These are phyloP conservation scores for Leptonema lineaticorne DNA, from an alignment of 1,140 invertebrate genomes.

Conservation along the genomic window DNA sequence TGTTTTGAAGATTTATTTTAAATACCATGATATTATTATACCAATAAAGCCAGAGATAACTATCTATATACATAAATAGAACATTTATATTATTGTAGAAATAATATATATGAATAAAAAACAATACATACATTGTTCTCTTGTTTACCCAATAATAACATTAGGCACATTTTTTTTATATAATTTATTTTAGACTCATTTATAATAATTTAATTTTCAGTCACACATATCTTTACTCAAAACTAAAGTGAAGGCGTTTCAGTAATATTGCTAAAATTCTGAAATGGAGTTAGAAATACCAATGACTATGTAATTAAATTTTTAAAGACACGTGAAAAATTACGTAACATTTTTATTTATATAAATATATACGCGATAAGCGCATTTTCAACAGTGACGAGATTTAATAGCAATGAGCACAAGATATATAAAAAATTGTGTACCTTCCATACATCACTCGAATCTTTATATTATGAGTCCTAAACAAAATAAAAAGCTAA, in stretches of 20 bases:
- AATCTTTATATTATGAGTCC: background rate
- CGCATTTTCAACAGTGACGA: background rate
- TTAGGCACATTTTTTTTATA: conserved; percentile 11
- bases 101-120: background rate
- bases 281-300: no score
- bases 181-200: background rate
- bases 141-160: conserved; percentile 7
- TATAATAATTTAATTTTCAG: background rate
- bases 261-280: no score
- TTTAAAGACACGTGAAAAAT: no score
- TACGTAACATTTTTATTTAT: no score
- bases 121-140: conserved; percentile 4
- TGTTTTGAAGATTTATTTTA: no score
- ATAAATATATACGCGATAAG: no score
- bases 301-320: no score
- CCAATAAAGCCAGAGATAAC: no score
- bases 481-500: conserved; percentile 1
- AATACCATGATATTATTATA: no score
- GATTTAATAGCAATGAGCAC: conserved; percentile 3
- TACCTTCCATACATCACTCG: background rate
- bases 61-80: conserved; percentile 13
- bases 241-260: no score
- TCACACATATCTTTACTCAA: background rate
- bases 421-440: background rate
- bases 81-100: background rate